A percentile compares a stretch with the other conserved stretches of the same genome.
Conservation (phyloP, 2,113 vertebrate species). For the Stigmatopora argus region DNA sequence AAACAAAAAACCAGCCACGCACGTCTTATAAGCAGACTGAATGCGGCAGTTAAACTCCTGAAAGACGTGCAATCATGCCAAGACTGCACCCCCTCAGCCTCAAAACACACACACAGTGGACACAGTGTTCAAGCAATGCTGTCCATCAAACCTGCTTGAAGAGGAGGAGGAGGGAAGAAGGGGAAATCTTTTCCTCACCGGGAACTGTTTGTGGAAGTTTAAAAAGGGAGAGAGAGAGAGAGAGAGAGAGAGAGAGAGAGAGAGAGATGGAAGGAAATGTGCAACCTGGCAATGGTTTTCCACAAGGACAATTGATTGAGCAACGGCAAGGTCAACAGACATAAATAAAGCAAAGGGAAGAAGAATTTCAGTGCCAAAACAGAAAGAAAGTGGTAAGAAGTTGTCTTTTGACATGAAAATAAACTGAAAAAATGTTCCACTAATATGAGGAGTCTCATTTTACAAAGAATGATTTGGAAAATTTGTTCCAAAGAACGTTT, state of each 20-base stretch:
- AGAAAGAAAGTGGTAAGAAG: neutral
- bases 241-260: no score
- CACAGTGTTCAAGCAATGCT: slow-evolving; percentile 46
- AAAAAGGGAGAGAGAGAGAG: slow-evolving; percentile 19
- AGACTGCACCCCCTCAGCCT: slow-evolving; percentile 18
- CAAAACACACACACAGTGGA: slow-evolving; percentile 11
- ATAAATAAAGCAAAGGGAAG: neutral
- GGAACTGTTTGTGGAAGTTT: slow-evolving; percentile 28
- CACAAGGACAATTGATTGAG: slow-evolving; percentile 42
- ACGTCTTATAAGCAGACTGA: slow-evolving; percentile 31
- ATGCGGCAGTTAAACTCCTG: slow-evolving; percentile 43
- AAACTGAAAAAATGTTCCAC: neutral
- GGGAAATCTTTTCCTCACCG: slow-evolving; percentile 24
- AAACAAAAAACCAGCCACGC: slow-evolving; percentile 19
- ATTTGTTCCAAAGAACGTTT: neutral
- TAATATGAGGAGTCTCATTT: neutral
- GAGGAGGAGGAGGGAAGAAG: slow-evolving; percentile 17
- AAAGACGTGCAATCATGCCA: slow-evolving; percentile 38
- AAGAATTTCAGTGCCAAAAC: neutral
- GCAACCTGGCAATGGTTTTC: slow-evolving; percentile 24
- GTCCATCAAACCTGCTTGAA: slow-evolving; percentile 53
- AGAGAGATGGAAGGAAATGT: slow-evolving; percentile 22
- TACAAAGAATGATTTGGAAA: neutral
- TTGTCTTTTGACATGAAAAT: neutral
- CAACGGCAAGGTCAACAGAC: slow-evolving; percentile 10